phyloP scores from a whole-genome alignment of 2,797 vertebrate species.

The Silurus lanzhouensis region DNA sequence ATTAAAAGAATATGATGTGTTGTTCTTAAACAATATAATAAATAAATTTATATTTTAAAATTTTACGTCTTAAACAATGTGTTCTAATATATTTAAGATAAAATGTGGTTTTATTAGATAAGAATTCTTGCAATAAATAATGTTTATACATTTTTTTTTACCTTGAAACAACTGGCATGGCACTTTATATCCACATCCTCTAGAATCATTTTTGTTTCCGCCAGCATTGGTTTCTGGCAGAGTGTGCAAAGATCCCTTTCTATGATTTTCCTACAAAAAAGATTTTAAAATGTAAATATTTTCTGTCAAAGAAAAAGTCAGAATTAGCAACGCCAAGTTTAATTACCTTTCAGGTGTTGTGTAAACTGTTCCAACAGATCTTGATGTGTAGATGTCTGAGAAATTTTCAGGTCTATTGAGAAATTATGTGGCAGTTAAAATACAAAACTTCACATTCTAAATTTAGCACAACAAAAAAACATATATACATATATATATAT shows the following conservation, averaged over 20 bases:
- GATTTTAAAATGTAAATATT: not conserved
- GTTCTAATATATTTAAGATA: not conserved
- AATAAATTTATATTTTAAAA: too few relatives aligned
- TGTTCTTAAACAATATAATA: not conserved
- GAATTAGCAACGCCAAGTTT: not conserved
- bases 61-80: not conserved
- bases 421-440: not conserved
- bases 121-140: not conserved
- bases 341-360: slow-evolving; percentile 82
- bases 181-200: slow-evolving; percentile 91
- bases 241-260: slow-evolving; percentile 90
- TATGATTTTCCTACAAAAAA: slow-evolving; percentile 76
- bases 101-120: not conserved
- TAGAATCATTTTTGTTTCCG: slow-evolving; percentile 91
- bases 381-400: slow-evolving; percentile 69
- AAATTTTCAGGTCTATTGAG: slow-evolving; percentile 60
- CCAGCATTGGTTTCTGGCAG: slow-evolving; percentile 86
- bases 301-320: not conserved
- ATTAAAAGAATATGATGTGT: not conserved
- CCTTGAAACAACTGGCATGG: slow-evolving; percentile 94
- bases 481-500: not conserved
- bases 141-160: slow-evolving; percentile 60
- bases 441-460: not conserved
- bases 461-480: not conserved
- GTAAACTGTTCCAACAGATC: slow-evolving; percentile 78